Evolutionary conservation across 2,888 invertebrate species (phyloP).

Genomic region (Eupithecia centaureata): DNA sequence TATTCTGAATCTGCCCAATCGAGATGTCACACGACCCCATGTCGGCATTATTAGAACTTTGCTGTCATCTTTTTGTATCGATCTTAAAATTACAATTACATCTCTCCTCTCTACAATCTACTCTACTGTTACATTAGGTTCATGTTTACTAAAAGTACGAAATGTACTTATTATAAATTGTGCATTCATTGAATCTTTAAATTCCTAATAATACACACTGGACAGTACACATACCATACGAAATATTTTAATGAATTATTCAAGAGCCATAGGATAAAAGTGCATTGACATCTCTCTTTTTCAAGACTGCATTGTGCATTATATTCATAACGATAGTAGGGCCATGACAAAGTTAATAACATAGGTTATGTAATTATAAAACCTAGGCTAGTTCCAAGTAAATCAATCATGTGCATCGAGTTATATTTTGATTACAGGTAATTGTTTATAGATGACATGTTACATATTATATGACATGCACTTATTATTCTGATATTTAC

Average conservation of each 20-base stretch:
- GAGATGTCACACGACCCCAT: too few relatives aligned
- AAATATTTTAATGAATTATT: background rate
- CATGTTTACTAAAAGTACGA: background rate
- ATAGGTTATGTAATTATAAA: background rate
- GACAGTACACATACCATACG: background rate
- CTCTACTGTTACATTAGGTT: too few relatives aligned
- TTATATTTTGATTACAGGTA: background rate
- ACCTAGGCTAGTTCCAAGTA: background rate
- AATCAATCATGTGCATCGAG: background rate
- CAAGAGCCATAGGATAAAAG: background rate
- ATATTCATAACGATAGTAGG: background rate
- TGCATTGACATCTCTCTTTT: background rate
- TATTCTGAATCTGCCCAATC: background rate
- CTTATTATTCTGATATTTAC: too few relatives aligned
- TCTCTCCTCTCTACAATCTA: too few relatives aligned
- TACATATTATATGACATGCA: background rate
- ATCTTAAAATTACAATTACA: background rate
- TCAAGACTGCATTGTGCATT: background rate
- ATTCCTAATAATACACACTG: background rate
- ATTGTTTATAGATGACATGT: background rate
- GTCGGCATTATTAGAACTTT: too few relatives aligned
- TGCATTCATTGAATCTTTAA: background rate
- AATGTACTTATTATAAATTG: background rate
- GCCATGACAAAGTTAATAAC: background rate
- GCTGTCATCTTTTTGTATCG: background rate